Evolutionary conservation across 1,140 invertebrate species (phyloP).

Genomic region (Tenebrio molitor): DNA sequence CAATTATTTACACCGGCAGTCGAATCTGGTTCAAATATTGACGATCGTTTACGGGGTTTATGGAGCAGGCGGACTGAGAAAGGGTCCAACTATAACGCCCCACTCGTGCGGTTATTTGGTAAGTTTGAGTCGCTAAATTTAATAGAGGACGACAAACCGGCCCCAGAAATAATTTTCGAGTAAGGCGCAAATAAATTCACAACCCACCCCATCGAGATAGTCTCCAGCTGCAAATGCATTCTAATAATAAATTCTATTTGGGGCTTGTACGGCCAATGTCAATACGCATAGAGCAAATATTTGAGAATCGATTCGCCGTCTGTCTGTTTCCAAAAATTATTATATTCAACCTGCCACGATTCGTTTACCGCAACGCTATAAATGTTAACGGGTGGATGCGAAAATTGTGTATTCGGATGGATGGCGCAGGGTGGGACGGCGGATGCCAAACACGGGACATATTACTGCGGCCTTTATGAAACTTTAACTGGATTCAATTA

Average conservation of each 20-base stretch:
- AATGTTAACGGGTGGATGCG: no score
- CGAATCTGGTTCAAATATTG: conserved; percentile 43
- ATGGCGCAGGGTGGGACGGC: no score
- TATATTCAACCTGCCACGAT: neutral
- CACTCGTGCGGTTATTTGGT: conserved; percentile 13
- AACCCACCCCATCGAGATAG: neutral
- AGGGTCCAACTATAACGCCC: neutral
- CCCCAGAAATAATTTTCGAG: neutral
- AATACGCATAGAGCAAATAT: neutral
- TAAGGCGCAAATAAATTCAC: neutral
- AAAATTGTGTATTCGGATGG: no score
- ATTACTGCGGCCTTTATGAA: no score
- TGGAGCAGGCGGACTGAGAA: conserved; percentile 2
- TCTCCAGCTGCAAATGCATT: neutral
- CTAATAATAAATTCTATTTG: neutral
- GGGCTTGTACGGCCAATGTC: neutral
- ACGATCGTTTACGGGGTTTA: conserved; percentile 34
- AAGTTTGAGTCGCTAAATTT: conserved; percentile 19
- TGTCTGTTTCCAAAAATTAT: neutral
- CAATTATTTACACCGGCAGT: conserved; percentile 33
- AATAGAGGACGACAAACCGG: conserved; percentile 18
- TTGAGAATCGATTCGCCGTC: neutral
- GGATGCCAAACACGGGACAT: no score
- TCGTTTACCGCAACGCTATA: neutral
- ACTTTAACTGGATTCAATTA: no score